Evolutionary conservation across 2,113 vertebrate genomes (phyloP).

Genomic region (Hippocampus mohnikei): DNA sequence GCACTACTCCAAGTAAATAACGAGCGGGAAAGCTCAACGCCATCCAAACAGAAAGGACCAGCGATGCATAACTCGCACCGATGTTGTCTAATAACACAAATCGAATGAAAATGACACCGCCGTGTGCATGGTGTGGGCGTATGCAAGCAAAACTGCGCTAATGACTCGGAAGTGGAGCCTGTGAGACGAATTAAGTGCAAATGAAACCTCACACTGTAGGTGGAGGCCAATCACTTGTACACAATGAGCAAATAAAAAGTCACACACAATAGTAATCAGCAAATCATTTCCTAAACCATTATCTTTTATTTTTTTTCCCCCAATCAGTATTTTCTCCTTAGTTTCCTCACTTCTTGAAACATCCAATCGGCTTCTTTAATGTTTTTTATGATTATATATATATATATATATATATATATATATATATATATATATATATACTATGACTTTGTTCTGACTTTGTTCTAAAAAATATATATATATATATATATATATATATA

Average conservation of each 20-base stretch:
- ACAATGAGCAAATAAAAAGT: conserved; percentile 34
- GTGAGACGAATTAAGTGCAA: conserved; percentile 18
- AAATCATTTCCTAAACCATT: conserved; percentile 6
- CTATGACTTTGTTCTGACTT: too few relatives aligned
- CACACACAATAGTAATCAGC: conserved; percentile 10
- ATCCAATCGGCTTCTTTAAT: neutral
- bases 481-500: too few relatives aligned
- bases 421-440: too few relatives aligned
- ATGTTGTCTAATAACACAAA: neutral
- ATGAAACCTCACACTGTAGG: conserved; percentile 22
- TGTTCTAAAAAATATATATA: too few relatives aligned
- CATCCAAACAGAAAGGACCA: neutral
- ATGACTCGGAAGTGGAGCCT: conserved; percentile 2
- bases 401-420: too few relatives aligned
- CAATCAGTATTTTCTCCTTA: neutral
- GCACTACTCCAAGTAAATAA: neutral
- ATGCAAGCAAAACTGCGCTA: neutral
- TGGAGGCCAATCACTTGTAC: conserved; percentile 26
- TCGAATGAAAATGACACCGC: neutral
- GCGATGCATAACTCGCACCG: neutral
- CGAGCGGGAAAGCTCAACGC: neutral
- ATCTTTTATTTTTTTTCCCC: neutral
- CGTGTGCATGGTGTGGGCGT: neutral
- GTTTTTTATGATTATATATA: too few relatives aligned
- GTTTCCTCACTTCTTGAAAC: neutral